Conservation (phyloP, 1,140 invertebrate genomes). For the Augochlora pura region DNA sequence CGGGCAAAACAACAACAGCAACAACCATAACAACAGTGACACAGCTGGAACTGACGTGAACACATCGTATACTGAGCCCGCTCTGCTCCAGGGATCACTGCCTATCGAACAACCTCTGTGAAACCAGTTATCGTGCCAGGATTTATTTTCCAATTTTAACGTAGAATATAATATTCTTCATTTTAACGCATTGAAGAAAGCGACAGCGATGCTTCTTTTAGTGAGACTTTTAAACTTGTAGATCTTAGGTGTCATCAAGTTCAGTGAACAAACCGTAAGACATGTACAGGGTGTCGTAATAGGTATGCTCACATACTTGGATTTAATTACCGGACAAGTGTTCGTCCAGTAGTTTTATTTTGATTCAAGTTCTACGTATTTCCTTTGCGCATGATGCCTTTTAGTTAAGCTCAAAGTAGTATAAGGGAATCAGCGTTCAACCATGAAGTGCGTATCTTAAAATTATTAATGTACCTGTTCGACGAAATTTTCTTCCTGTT, state of each 20-base stretch:
- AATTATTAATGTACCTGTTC: slow-evolving; percentile 25
- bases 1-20: slow-evolving; percentile 83
- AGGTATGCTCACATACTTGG: slow-evolving; percentile 57
- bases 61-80: slow-evolving; percentile 56
- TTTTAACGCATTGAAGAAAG: not conserved
- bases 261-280: slow-evolving; percentile 45
- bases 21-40: slow-evolving; percentile 65
- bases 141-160: too few relatives aligned
- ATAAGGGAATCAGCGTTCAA: slow-evolving; percentile 1
- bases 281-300: slow-evolving; percentile 59
- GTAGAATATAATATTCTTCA: not conserved
- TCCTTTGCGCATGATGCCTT: not conserved
- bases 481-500: not conserved
- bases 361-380: slow-evolving; percentile 11
- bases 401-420: slow-evolving; percentile 25
- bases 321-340: slow-evolving; percentile 8
- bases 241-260: slow-evolving; percentile 40
- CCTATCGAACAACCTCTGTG: slow-evolving; percentile 69
- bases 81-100: slow-evolving; percentile 61
- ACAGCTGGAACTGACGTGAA: slow-evolving; percentile 58
- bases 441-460: slow-evolving; percentile 11
- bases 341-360: slow-evolving; percentile 7
- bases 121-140: not conserved
- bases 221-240: slow-evolving; percentile 48
- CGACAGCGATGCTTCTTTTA: slow-evolving; percentile 13